Percentiles rank a stretch among this genome's conserved stretches.
Conservation (phyloP, 2,888 invertebrate genomes). For the Ceramica pisi region DNA sequence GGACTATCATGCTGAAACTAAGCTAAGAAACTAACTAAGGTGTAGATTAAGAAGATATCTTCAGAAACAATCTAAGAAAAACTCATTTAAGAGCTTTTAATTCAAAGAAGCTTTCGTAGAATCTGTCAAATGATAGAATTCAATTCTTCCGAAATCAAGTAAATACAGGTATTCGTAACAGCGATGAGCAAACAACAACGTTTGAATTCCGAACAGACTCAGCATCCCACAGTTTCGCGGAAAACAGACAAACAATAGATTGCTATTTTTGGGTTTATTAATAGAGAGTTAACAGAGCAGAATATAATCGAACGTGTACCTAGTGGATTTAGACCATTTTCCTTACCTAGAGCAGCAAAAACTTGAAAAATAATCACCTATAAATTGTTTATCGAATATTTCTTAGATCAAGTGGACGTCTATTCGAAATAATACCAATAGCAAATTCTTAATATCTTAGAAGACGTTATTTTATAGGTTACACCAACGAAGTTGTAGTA, state of each 20-base stretch:
- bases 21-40: no score
- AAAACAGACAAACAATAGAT: slow-evolving; percentile 14
- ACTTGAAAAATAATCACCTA: slow-evolving; percentile 4
- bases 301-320: neutral
- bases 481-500: no score
- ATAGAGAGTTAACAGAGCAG: slow-evolving; percentile 5
- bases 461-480: no score
- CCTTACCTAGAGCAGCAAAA: neutral
- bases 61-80: neutral
- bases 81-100: neutral
- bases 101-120: neutral
- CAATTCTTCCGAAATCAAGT: neutral
- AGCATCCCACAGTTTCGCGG: neutral
- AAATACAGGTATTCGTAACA: neutral
- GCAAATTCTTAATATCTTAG: no score
- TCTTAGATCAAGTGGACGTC: neutral
- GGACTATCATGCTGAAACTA: neutral
- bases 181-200: neutral
- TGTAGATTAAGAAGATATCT: neutral
- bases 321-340: slow-evolving; percentile 12
- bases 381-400: slow-evolving; percentile 1
- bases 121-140: neutral
- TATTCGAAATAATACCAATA: no score
- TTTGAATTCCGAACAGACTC: neutral
- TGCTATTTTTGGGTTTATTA: slow-evolving; percentile 17